Conservation (phyloP, 2,113 vertebrate species). For the Rhodinocichla rosea region DNA sequence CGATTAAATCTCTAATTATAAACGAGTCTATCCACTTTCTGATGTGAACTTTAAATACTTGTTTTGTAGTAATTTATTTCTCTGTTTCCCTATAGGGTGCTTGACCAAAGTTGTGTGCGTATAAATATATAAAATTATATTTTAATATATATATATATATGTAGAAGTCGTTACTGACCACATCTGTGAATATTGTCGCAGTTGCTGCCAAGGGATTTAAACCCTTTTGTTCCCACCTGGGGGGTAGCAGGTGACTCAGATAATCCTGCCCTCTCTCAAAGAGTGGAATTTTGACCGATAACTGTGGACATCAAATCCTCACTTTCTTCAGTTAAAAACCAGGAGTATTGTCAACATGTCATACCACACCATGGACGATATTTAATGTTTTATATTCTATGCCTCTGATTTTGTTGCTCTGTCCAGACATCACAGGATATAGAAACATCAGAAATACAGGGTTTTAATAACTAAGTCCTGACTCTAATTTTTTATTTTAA, state of each 20-base stretch:
- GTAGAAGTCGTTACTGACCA: neutral
- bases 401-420: neutral
- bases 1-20: neutral
- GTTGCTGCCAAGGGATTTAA: constrained; percentile 31
- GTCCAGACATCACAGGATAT: neutral
- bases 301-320: neutral
- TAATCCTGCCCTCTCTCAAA: neutral
- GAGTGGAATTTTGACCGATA: neutral
- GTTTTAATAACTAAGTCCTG: neutral
- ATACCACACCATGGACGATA: neutral
- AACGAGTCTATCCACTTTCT: neutral
- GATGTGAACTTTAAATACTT: neutral
- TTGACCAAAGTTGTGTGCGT: neutral
- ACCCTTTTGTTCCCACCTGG: neutral
- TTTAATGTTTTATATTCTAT: neutral
- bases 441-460: neutral
- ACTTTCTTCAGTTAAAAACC: constrained; percentile 21
- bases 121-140: neutral
- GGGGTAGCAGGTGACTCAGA: neutral
- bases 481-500: neutral
- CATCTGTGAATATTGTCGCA: neutral
- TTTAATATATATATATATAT: neutral
- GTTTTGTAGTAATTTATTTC: neutral
- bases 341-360: neutral
- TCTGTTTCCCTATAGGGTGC: neutral